Percentiles rank a stretch among this genome's conserved stretches.
Conservation (phyloP, 1,140 invertebrate genomes). For the Goniozus legneri region DNA sequence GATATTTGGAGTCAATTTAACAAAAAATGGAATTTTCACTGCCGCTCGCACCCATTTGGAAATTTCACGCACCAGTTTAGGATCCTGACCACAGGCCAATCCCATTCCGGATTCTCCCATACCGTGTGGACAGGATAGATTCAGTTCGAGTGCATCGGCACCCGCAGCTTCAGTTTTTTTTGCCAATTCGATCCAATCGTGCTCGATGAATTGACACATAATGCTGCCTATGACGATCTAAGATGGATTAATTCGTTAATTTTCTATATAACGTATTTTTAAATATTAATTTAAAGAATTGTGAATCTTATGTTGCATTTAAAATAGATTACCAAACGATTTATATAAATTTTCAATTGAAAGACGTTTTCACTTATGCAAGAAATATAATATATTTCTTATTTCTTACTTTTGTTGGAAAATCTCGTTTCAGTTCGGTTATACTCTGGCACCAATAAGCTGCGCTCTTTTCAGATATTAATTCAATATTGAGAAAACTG, state of each 20-base stretch:
- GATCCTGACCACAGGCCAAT: constrained; percentile 93
- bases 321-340: not conserved
- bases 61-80: constrained; percentile 83
- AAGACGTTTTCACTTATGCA: no score
- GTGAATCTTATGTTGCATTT: no score
- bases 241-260: constrained; percentile 23
- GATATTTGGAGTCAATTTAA: constrained; percentile 97
- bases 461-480: constrained; percentile 95
- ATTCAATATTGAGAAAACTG: constrained; percentile 95
- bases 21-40: constrained; percentile 94
- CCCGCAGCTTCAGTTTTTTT: constrained; percentile 78
- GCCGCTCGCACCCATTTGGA: constrained; percentile 83
- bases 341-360: no score
- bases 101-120: constrained; percentile 99
- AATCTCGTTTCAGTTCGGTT: constrained; percentile 86
- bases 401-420: constrained; percentile 70
- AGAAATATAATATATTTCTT: not conserved
- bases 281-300: no score
- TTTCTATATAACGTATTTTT: no score
- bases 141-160: constrained; percentile 92
- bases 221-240: constrained; percentile 94
- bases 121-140: constrained; percentile 96
- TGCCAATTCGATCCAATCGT: constrained; percentile 86
- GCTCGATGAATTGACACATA: constrained; percentile 87
- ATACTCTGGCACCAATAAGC: constrained; percentile 92